Percentiles rank a stretch among this genome's conserved stretches.
Conservation (phyloP, 1,140 invertebrate species). For the Metaphire vulgaris region DNA sequence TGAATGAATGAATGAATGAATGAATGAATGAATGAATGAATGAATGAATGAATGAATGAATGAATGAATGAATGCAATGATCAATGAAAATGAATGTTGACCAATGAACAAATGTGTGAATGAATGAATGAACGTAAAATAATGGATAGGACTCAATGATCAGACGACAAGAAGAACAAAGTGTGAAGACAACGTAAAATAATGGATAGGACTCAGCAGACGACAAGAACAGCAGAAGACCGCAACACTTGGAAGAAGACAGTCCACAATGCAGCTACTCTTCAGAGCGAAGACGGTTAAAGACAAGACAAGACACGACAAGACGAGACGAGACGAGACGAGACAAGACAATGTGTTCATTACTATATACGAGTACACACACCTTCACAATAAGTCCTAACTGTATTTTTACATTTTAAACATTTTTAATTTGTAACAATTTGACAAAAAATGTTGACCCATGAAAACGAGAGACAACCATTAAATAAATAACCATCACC, state of each 20-base stretch:
- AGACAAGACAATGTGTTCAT: not conserved
- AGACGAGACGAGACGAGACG: not conserved
- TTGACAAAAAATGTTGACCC: no score
- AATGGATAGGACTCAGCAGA: no score
- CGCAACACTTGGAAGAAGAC: no score
- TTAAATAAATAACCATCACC: no score
- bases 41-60: not conserved
- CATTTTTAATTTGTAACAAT: no score
- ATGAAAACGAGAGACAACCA: no score
- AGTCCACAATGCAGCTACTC: no score
- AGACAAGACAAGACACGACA: not conserved
- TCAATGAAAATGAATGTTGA: conserved; percentile 2
- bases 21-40: not conserved
- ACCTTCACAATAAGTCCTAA: not conserved
- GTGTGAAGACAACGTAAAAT: not conserved
- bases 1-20: conserved; percentile 1
- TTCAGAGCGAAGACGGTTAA: no score
- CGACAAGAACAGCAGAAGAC: no score
- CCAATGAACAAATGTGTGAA: not conserved
- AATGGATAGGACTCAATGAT: not conserved
- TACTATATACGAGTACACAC: not conserved
- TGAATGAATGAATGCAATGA: not conserved
- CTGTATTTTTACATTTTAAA: not conserved
- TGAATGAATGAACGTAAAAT: not conserved
- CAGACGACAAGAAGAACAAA: not conserved